These are phyloP conservation scores for Epinotia demarniana DNA, from an alignment of 2,888 invertebrate species.

Conservation along the genomic window DNA sequence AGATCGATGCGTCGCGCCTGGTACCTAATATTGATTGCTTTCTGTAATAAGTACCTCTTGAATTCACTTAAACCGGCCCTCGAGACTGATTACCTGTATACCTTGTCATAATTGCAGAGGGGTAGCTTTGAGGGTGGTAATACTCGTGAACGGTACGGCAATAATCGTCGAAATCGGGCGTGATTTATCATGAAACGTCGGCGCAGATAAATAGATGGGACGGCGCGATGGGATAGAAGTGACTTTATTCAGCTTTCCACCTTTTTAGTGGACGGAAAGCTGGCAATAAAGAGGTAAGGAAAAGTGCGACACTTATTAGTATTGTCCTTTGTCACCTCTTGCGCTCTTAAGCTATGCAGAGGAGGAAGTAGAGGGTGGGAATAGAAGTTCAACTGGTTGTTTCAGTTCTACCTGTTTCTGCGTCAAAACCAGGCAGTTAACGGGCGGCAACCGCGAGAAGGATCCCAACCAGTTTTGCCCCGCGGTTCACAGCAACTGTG, in stretches of 20 bases:
- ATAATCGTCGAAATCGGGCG: no score
- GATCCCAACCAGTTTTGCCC: constrained; percentile 13
- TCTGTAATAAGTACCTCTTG: not conserved
- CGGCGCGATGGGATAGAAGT: no score
- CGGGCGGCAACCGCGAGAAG: constrained; percentile 23
- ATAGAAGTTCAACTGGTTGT: constrained; percentile 13
- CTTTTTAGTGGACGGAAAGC: not conserved
- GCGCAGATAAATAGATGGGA: no score
- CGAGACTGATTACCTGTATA: not conserved
- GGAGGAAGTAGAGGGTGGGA: not conserved
- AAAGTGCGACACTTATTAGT: no score
- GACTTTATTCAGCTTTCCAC: not conserved
- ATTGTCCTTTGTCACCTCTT: no score
- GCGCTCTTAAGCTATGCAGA: no score
- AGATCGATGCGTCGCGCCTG: not conserved
- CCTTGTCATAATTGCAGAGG: no score
- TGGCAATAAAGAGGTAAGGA: not conserved
- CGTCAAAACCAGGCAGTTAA: constrained; percentile 23
- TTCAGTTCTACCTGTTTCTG: constrained; percentile 18
- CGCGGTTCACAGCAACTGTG: constrained; percentile 11
- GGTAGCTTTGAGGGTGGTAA: not conserved
- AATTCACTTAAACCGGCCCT: not conserved
- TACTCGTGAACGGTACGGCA: no score
- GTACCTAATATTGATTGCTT: not conserved
- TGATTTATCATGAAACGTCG: no score